A percentile compares a stretch with the other conserved stretches of the same genome.
Conservation (phyloP, 2,113 vertebrate species). For the Ciconia stormi region DNA sequence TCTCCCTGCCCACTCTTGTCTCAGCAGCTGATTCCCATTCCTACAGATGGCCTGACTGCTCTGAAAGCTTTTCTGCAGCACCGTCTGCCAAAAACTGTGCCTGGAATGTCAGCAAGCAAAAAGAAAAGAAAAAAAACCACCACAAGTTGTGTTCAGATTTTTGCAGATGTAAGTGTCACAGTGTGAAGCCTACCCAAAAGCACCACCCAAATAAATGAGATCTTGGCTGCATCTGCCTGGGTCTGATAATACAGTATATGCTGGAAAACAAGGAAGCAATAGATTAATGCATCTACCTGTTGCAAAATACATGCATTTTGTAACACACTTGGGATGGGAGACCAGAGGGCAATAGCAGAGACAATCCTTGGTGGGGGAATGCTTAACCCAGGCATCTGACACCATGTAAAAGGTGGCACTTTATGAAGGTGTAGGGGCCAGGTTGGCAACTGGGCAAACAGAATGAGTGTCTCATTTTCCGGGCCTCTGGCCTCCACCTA, state of each 20-base stretch:
- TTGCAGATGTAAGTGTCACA: not conserved
- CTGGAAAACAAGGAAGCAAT: not conserved
- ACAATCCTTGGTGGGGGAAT: not conserved
- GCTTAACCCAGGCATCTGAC: not conserved
- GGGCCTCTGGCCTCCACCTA: not conserved
- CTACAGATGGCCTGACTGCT: not conserved
- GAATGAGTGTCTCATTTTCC: accelerated
- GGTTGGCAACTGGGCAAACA: not conserved
- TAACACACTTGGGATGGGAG: not conserved
- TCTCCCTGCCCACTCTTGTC: not conserved
- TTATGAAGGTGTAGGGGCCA: accelerated
- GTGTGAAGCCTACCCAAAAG: not conserved
- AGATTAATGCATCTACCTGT: not conserved
- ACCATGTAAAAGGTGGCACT: not conserved
- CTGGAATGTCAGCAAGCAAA: not conserved
- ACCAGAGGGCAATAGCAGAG: not conserved
- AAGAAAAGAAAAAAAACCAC: too few species aligned
- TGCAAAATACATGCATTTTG: not conserved
- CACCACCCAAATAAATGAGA: not conserved
- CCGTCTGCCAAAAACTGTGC: not conserved
- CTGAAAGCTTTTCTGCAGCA: not conserved
- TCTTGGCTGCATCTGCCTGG: not conserved
- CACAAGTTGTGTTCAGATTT: not conserved
- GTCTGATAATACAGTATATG: not conserved
- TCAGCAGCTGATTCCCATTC: not conserved